phyloP scores from a whole-genome alignment of 2,113 vertebrate species.

The Halichoerus grypus region DNA sequence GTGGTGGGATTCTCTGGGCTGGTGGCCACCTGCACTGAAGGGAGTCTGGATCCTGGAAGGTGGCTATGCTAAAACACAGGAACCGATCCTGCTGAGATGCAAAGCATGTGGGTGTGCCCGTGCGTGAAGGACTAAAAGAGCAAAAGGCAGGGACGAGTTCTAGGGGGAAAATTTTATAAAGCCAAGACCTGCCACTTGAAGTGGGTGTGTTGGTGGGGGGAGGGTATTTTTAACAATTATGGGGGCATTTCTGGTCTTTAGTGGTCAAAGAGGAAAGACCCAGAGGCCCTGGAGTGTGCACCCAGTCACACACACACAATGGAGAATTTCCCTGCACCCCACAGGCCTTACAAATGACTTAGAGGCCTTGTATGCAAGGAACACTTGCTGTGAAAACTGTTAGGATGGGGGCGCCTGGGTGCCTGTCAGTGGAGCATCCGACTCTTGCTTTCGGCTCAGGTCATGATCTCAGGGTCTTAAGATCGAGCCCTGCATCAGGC shows the following conservation, averaged over 20 bases:
- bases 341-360: not conserved
- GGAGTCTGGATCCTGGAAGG: not conserved
- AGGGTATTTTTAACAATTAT: not conserved
- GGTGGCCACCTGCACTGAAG: not conserved
- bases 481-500: not conserved
- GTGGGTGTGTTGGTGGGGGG: not conserved
- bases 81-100: not conserved
- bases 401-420: not conserved
- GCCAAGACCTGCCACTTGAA: not conserved
- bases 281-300: not conserved
- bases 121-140: not conserved
- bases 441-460: not conserved
- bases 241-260: not conserved
- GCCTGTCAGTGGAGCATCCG: not conserved
- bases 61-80: not conserved
- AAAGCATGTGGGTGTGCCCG: not conserved
- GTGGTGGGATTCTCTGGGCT: not conserved
- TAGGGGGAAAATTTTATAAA: not conserved
- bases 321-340: not conserved
- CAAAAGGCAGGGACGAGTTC: not conserved
- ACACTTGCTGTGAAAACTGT: not conserved
- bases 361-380: not conserved
- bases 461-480: not conserved
- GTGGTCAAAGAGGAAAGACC: not conserved
- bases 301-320: not conserved